These are phyloP conservation scores for Gasterosteus aculeatus DNA, from an alignment of 2,113 vertebrate genomes.

Conservation along the genomic window DNA sequence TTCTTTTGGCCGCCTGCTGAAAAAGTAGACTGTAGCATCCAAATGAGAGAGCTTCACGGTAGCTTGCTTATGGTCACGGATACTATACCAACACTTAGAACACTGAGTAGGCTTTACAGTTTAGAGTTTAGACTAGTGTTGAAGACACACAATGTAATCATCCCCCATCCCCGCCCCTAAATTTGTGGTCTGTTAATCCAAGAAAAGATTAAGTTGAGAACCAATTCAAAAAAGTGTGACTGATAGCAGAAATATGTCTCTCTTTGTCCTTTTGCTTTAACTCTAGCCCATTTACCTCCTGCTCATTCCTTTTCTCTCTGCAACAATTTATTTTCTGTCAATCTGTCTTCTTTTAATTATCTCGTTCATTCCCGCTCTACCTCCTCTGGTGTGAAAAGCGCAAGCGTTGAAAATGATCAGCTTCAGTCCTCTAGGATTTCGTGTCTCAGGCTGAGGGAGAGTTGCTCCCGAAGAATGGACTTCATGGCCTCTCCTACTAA, in stretches of 20 bases:
- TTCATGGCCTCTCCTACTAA: constrained; percentile 21
- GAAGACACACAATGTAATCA: constrained; percentile 69
- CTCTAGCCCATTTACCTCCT: constrained; percentile 43
- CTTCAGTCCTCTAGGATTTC: constrained; percentile 40
- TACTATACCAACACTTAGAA: constrained; percentile 80
- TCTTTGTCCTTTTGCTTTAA: not conserved
- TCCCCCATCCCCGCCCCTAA: constrained; percentile 47
- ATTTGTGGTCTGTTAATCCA: constrained; percentile 55
- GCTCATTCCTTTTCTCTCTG: constrained; percentile 47
- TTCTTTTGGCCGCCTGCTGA: constrained; percentile 44
- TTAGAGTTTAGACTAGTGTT: constrained; percentile 76
- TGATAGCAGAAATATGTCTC: constrained; percentile 55
- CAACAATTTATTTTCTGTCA: constrained; percentile 53
- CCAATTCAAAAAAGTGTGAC: constrained; percentile 60
- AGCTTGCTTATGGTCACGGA: constrained; percentile 76
- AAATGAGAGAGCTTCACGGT: constrained; percentile 68
- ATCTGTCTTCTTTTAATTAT: constrained; percentile 53
- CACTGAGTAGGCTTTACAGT: constrained; percentile 77
- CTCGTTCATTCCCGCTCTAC: constrained; percentile 38
- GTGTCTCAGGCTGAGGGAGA: constrained; percentile 39
- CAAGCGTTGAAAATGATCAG: constrained; percentile 51
- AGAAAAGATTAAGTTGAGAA: constrained; percentile 63
- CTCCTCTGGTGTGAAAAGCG: constrained; percentile 52
- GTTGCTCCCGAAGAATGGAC: constrained; percentile 27
- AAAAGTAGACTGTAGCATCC: constrained; percentile 55